These are phyloP conservation scores for Chloebia gouldiae DNA, from an alignment of 2,113 vertebrate species.

Conservation along the genomic window DNA sequence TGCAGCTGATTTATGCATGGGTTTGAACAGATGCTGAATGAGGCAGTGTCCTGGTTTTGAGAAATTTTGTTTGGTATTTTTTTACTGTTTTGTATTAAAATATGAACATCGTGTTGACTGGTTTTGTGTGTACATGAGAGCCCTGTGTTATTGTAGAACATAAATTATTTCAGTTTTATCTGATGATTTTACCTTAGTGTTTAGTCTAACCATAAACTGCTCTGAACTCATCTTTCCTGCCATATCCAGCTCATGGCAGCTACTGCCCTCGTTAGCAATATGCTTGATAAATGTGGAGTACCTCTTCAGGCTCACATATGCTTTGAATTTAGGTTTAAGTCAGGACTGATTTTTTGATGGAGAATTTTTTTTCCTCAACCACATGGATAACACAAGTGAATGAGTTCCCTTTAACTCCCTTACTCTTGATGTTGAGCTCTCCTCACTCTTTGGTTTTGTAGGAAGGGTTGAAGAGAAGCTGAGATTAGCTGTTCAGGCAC, in stretches of 20 bases:
- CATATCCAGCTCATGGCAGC: neutral
- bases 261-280: neutral
- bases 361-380: neutral
- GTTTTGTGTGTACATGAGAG: neutral
- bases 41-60: neutral
- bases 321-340: neutral
- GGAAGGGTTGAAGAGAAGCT: neutral
- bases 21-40: neutral
- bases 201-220: neutral
- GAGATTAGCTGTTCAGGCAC: neutral
- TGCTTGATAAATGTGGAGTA: neutral
- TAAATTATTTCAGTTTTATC: neutral
- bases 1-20: neutral
- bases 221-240: neutral
- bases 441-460: neutral
- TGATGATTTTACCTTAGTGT: neutral
- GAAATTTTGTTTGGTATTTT: rapidly evolving
- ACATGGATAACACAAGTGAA: neutral
- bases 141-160: neutral
- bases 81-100: neutral
- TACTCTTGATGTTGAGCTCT: neutral
- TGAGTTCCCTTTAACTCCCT: neutral
- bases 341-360: neutral
- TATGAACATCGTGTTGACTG: neutral
- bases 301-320: neutral